These are phyloP conservation scores for Montipora sp. DNA, from an alignment of 64 coral and sea anemone genomes.

Conservation along the genomic window DNA sequence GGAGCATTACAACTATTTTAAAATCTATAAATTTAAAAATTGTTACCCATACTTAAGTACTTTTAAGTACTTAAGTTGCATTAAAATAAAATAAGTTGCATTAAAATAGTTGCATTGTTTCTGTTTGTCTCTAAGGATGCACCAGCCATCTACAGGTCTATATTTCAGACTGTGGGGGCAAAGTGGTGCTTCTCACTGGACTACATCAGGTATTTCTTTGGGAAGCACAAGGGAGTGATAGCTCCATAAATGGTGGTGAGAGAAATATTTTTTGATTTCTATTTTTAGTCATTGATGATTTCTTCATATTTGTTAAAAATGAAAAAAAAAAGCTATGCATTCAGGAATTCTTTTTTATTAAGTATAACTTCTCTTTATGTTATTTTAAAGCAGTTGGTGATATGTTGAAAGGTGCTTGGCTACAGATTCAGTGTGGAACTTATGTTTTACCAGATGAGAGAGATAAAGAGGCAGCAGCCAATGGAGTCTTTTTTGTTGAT, in stretches of 20 bases:
- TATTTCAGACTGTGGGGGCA: constrained; percentile 90
- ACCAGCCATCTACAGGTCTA: constrained; percentile 47
- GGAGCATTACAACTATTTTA: too few relatives aligned
- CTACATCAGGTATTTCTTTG: constrained; percentile 91
- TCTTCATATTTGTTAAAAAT: too few relatives aligned
- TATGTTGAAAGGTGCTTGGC: constrained; percentile 68
- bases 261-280: neutral
- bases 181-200: constrained; percentile 77
- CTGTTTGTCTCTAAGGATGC: constrained; percentile 23
- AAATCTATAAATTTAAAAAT: too few relatives aligned
- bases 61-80: too few relatives aligned
- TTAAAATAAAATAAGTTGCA: too few relatives aligned
- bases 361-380: neutral
- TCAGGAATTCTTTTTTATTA: too few relatives aligned
- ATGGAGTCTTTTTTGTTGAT: constrained; percentile 82
- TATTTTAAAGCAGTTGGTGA: constrained; percentile 25
- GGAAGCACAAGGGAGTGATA: constrained; percentile 54
- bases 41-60: neutral
- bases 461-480: constrained; percentile 85
- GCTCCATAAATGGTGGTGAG: neutral
- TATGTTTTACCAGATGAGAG: constrained; percentile 67
- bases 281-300: too few relatives aligned
- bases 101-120: neutral
- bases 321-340: too few relatives aligned
- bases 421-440: constrained; percentile 86